Conservation (phyloP, 1,140 invertebrate genomes). For the Laodelphax striatellus region DNA sequence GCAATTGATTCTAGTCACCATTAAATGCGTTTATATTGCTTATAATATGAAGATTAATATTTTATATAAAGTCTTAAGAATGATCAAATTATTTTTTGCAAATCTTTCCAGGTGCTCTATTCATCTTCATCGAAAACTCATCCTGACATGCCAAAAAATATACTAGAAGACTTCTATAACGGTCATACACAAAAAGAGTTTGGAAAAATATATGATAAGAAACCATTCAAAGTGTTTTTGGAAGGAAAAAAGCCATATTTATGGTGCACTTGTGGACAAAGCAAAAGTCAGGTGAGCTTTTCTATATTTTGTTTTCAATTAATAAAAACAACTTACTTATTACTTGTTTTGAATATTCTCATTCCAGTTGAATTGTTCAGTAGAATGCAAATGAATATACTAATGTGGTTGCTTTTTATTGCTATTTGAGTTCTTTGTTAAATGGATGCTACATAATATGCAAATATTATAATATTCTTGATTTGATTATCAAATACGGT, state of each 20-base stretch:
- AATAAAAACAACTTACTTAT: background rate
- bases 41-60: no score
- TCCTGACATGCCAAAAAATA: constrained; percentile 24
- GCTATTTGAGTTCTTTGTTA: no score
- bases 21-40: no score
- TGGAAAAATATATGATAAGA: constrained; percentile 73
- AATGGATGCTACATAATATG: no score
- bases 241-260: constrained; percentile 71
- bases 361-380: background rate
- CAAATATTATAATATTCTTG: no score
- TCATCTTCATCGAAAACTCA: background rate
- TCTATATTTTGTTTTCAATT: background rate
- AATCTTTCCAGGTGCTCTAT: no score
- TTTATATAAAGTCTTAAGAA: no score
- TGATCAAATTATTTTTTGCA: no score
- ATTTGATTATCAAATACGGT: no score
- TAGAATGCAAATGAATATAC: background rate
- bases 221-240: constrained; percentile 71
- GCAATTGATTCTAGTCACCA: no score
- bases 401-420: background rate
- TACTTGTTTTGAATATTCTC: background rate
- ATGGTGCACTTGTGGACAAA: constrained; percentile 91
- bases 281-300: constrained; percentile 55
- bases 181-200: constrained; percentile 42
- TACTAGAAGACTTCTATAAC: constrained; percentile 18